These are phyloP conservation scores for Alauda arvensis DNA, from an alignment of 2,797 vertebrate genomes.

Conservation along the genomic window DNA sequence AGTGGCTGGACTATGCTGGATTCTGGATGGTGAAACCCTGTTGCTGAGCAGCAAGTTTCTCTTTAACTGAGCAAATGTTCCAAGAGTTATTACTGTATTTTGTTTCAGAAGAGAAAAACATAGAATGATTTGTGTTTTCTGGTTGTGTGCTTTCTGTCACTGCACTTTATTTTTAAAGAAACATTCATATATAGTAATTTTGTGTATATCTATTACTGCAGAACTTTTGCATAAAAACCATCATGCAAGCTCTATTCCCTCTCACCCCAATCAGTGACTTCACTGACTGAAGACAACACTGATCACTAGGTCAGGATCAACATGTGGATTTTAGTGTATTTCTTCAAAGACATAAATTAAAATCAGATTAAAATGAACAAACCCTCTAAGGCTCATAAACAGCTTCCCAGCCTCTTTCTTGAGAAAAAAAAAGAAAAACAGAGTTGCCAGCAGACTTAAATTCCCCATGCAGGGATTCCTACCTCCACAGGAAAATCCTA, in stretches of 20 bases:
- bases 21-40: not conserved
- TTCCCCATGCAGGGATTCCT: not conserved
- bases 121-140: not conserved
- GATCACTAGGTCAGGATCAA: not conserved
- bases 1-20: not conserved
- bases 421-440: not conserved
- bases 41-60: not conserved
- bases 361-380: not conserved
- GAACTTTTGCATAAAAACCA: not conserved
- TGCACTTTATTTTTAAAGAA: not conserved
- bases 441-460: not conserved
- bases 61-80: not conserved
- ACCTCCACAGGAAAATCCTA: not conserved
- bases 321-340: not conserved
- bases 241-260: not conserved
- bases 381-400: not conserved
- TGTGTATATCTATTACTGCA: not conserved
- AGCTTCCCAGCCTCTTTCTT: not conserved
- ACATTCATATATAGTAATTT: not conserved
- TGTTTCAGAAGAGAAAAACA: not conserved
- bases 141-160: not conserved
- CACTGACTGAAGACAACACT: not conserved
- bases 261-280: not conserved
- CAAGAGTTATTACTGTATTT: not conserved
- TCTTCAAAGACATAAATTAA: not conserved